Evolutionary conservation across 1,140 invertebrate species (phyloP).

Genomic region (Sipha flava): DNA sequence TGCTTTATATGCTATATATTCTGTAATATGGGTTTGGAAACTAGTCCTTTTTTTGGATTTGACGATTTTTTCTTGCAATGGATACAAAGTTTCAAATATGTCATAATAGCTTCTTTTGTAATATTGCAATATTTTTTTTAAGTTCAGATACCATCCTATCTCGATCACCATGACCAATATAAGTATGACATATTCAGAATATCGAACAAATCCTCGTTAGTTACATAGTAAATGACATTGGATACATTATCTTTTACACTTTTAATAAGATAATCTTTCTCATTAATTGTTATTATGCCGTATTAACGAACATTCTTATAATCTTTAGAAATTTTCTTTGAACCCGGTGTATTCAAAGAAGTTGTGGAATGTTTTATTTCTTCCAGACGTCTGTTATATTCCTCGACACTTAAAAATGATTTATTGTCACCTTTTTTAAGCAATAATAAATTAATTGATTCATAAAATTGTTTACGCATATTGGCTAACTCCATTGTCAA

Average conservation of each 20-base stretch:
- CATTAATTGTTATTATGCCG: background rate
- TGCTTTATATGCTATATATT: conserved; percentile 42
- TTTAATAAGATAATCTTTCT: too few species aligned
- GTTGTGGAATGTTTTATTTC: background rate
- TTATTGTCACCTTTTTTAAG: too few species aligned
- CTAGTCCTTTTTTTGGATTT: conserved; percentile 38
- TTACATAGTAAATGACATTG: background rate
- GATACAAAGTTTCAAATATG: background rate
- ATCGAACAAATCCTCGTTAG: background rate
- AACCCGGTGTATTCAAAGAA: background rate
- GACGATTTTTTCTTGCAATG: background rate
- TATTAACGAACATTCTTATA: background rate
- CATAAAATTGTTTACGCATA: too few species aligned
- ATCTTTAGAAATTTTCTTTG: background rate
- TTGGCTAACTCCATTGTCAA: too few species aligned
- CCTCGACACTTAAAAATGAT: too few species aligned
- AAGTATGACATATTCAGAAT: conserved; percentile 20
- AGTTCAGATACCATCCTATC: conserved; percentile 37
- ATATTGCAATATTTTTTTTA: conserved; percentile 16
- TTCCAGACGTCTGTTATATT: too few species aligned
- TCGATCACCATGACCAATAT: conserved; percentile 38
- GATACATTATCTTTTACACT: background rate
- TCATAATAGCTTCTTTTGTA: background rate
- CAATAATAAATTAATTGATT: too few species aligned
- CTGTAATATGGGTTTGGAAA: conserved; percentile 41